Percentiles rank a stretch among this genome's conserved stretches.
These are phyloP conservation scores for Ardeotis arabs DNA, from an alignment of 2,113 vertebrate species.

Conservation along the genomic window DNA sequence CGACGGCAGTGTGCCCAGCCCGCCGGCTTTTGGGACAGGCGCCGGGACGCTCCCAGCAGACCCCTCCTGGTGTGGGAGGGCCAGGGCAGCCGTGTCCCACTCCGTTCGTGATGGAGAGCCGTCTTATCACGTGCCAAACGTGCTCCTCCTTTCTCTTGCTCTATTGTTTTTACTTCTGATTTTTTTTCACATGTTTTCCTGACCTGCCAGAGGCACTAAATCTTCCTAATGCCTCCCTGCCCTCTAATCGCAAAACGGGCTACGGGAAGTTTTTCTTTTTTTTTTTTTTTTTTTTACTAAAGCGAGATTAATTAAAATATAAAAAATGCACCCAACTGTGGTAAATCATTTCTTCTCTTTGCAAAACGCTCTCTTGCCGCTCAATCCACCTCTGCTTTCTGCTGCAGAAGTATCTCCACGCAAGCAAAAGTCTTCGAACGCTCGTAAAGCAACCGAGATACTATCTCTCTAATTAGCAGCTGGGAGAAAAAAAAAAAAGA, in stretches of 20 bases:
- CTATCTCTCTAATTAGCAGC: conserved; percentile 75
- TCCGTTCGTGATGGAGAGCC: not conserved
- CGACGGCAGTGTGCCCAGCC: not conserved
- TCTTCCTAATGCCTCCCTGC: conserved; percentile 26
- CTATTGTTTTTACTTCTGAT: conserved; percentile 31
- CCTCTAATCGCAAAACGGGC: not conserved
- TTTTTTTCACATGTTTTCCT: conserved; percentile 34
- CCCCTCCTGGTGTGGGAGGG: not conserved
- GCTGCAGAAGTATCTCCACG: conserved; percentile 43
- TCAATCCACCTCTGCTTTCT: conserved; percentile 28
- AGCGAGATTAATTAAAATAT: conserved; percentile 49
- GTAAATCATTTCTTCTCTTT: conserved; percentile 45
- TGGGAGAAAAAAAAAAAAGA: conserved; percentile 36
- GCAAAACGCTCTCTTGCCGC: not conserved
- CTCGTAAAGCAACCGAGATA: conserved; percentile 69
- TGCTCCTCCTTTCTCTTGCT: not conserved
- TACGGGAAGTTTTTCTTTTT: not conserved
- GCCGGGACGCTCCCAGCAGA: not conserved
- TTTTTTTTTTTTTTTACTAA: not conserved
- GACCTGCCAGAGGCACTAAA: conserved; percentile 23
- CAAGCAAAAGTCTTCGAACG: conserved; percentile 40
- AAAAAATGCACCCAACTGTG: conserved; percentile 39
- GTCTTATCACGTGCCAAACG: not conserved
- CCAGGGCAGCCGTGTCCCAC: not conserved
- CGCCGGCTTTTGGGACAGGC: not conserved